Evolutionary conservation across 2,113 vertebrate genomes (phyloP).

Genomic region (Phalacrocorax brasilianus): DNA sequence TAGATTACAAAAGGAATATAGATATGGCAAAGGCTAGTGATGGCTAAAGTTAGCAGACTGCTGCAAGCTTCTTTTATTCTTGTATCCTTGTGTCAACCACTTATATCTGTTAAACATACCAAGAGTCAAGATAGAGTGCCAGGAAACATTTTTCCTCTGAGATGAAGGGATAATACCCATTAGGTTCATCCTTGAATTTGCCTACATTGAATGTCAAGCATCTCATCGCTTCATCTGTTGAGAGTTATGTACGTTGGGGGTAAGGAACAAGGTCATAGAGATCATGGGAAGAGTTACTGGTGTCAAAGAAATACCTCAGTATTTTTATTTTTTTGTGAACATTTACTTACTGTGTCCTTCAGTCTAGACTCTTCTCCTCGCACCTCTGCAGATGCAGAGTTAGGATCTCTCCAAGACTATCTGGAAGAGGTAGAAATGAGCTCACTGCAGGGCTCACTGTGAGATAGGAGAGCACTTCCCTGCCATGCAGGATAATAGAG

Average conservation of each 20-base stretch:
- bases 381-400: neutral
- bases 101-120: neutral
- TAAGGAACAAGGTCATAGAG: neutral
- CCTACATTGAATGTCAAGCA: neutral
- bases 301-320: neutral
- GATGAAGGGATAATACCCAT: neutral
- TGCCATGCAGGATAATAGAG: neutral
- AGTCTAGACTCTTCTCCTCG: neutral
- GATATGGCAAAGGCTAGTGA: neutral
- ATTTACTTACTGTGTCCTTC: neutral
- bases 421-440: neutral
- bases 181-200: neutral
- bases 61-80: neutral
- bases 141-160: neutral
- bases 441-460: neutral
- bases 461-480: neutral
- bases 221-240: neutral
- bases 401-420: neutral
- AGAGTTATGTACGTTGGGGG: neutral
- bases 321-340: neutral
- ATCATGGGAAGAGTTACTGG: neutral
- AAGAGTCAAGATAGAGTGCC: neutral
- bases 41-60: neutral
- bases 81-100: neutral
- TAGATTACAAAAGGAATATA: neutral